Conservation (phyloP, 2,797 vertebrate species). For the Uromys caudimaculatus region DNA sequence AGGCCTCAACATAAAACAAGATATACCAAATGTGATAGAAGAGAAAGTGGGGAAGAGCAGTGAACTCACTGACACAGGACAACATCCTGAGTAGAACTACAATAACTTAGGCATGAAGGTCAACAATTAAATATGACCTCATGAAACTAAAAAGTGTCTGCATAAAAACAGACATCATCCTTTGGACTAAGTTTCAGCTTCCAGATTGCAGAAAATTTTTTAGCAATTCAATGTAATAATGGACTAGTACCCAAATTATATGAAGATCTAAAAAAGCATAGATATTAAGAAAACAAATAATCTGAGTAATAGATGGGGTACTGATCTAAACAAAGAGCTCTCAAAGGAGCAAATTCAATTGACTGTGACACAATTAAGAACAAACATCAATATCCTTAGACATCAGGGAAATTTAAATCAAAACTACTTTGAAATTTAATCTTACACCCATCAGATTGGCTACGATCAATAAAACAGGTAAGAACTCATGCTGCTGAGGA, state of each 20-base stretch:
- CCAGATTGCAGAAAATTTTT: neutral
- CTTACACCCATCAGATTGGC: neutral
- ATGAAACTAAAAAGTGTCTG: neutral
- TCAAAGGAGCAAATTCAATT: neutral
- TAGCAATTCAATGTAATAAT: neutral
- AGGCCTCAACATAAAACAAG: neutral
- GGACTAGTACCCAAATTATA: neutral
- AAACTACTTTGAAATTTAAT: neutral
- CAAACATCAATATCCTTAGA: neutral
- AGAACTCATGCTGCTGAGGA: neutral
- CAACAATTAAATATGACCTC: neutral
- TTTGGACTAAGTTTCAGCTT: neutral
- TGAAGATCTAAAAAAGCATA: neutral
- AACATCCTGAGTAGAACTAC: neutral
- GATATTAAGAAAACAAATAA: neutral
- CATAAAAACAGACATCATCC: neutral
- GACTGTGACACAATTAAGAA: neutral
- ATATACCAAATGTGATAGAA: neutral
- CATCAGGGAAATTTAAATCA: neutral
- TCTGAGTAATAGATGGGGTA: neutral
- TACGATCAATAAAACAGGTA: neutral
- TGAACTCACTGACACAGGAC: neutral
- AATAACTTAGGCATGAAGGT: neutral
- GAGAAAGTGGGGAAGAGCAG: neutral
- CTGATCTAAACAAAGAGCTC: neutral